Conservation (phyloP, 2,113 vertebrate species). For the Psammodynastes pulverulentus region DNA sequence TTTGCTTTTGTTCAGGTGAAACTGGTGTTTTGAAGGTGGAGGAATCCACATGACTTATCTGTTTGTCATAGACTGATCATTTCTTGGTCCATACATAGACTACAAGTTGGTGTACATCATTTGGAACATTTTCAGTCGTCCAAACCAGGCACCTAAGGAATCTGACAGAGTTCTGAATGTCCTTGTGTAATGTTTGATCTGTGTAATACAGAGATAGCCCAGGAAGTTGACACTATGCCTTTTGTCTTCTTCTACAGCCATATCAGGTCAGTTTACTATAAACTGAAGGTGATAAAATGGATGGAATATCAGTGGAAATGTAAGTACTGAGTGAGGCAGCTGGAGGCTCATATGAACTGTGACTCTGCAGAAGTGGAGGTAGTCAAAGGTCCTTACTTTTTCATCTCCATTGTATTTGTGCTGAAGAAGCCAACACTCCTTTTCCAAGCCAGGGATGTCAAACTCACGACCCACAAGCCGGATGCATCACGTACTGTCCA, state of each 20-base stretch:
- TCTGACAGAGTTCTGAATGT: background rate
- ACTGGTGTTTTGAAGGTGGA: background rate
- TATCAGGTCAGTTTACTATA: background rate
- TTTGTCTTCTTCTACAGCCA: background rate
- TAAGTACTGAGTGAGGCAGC: background rate
- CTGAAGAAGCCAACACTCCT: background rate
- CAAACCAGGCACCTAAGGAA: background rate
- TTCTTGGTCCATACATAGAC: background rate
- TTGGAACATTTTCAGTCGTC: background rate
- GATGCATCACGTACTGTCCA: too few species aligned
- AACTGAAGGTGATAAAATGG: background rate
- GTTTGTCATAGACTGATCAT: background rate
- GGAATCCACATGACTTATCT: background rate
- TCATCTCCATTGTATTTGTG: background rate
- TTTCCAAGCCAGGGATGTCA: background rate
- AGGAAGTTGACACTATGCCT: background rate
- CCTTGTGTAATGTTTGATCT: background rate
- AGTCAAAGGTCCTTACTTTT: background rate
- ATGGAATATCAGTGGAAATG: background rate
- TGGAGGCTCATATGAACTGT: background rate
- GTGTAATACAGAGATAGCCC: background rate
- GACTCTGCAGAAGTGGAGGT: background rate
- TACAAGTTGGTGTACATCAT: background rate
- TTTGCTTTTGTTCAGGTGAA: background rate
- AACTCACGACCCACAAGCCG: too few species aligned